Evolutionary conservation across 1,140 invertebrate species (phyloP).

Genomic region (Aphelenchoides fujianensis): DNA sequence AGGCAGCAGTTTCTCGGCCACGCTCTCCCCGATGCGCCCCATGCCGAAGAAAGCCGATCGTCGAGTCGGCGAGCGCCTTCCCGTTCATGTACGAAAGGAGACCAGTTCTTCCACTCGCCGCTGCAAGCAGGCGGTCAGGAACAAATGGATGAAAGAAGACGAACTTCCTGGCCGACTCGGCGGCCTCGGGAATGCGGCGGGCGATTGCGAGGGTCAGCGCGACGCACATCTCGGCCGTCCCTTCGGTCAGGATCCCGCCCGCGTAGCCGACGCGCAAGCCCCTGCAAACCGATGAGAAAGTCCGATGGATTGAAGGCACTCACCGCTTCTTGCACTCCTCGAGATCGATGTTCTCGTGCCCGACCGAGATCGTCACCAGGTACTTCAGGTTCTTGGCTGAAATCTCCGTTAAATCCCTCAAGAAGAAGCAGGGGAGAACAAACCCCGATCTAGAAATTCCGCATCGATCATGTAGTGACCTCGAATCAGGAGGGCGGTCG

Average conservation of each 20-base stretch:
- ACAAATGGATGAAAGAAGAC: no score
- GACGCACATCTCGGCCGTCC: slow-evolving; percentile 83
- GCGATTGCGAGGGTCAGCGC: slow-evolving; percentile 75
- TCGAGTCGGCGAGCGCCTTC: slow-evolving; percentile 73
- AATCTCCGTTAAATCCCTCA: slow-evolving; percentile 2
- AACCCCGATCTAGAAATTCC: slow-evolving; percentile 19
- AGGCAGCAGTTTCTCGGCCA: slow-evolving; percentile 13
- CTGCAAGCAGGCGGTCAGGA: slow-evolving; percentile 63
- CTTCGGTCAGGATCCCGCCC: slow-evolving; percentile 82
- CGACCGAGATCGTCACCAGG: slow-evolving; percentile 30
- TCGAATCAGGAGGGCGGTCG: slow-evolving; percentile 11
- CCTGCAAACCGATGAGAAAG: slow-evolving; percentile 29
- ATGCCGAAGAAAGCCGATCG: slow-evolving; percentile 74
- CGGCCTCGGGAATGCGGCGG: slow-evolving; percentile 77
- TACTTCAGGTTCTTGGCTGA: slow-evolving; percentile 15
- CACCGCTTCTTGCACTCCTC: slow-evolving; percentile 25
- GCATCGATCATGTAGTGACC: slow-evolving; percentile 23
- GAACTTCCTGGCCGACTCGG: slow-evolving; percentile 69
- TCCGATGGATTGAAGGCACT: neutral
- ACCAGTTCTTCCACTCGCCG: slow-evolving; percentile 77
- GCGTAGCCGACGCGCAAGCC: slow-evolving; percentile 73
- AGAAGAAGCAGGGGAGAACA: neutral
- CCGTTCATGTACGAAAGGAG: slow-evolving; percentile 84
- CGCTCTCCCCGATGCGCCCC: slow-evolving; percentile 64
- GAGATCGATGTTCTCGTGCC: slow-evolving; percentile 28